A percentile compares a stretch with the other conserved stretches of the same genome.
These are phyloP conservation scores for Saccopteryx bilineata DNA, from an alignment of 2,113 vertebrate species.

Conservation along the genomic window DNA sequence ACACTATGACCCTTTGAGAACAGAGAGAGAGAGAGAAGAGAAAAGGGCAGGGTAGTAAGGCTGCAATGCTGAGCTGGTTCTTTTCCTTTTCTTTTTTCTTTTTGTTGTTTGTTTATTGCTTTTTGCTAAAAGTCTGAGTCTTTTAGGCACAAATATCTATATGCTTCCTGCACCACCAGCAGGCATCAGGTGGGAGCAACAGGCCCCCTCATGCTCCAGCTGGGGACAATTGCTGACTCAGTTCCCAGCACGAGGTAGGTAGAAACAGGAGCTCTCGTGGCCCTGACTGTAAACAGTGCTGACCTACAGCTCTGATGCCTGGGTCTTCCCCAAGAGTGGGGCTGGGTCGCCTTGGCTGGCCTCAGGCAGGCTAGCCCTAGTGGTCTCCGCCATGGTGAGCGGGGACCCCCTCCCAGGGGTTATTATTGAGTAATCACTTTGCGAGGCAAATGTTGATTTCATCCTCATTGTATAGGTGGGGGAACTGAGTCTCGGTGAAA, in stretches of 20 bases:
- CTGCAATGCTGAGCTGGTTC: neutral
- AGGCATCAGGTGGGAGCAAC: neutral
- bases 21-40: no score
- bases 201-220: neutral
- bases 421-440: neutral
- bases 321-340: neutral
- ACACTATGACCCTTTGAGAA: neutral
- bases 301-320: neutral
- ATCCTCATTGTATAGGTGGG: neutral
- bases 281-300: neutral
- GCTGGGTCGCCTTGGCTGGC: neutral
- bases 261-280: accelerated
- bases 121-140: neutral
- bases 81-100: neutral
- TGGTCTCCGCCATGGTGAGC: accelerated
- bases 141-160: neutral
- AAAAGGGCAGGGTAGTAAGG: neutral
- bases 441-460: neutral
- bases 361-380: neutral
- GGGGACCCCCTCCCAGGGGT: neutral
- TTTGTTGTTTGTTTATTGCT: neutral
- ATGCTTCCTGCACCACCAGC: neutral
- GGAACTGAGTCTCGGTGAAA: neutral
- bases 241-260: neutral
- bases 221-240: accelerated